phyloP scores from a whole-genome alignment of 2,797 vertebrate species.

The Cichlasoma orientale region DNA sequence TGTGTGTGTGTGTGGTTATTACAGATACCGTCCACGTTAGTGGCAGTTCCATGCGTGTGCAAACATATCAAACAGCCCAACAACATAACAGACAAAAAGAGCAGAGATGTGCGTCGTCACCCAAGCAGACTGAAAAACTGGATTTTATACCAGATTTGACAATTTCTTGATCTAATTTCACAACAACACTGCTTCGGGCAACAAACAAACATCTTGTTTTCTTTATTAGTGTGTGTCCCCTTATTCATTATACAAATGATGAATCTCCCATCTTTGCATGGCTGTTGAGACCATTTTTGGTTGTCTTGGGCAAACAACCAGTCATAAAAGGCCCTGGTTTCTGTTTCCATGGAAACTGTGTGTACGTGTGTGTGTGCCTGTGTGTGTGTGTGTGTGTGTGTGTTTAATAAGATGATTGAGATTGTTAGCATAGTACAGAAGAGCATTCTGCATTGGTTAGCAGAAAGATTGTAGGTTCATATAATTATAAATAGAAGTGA shows the following conservation, averaged over 20 bases:
- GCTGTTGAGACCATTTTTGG: conserved; percentile 69
- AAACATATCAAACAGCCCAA: conserved; percentile 23
- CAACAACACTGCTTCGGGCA: neutral
- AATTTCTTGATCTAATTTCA: conserved; percentile 7
- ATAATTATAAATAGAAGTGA: conserved; percentile 30
- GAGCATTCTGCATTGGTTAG: conserved; percentile 40
- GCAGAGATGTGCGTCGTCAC: neutral
- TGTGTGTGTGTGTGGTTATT: conserved; percentile 22
- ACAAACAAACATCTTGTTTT: conserved; percentile 26
- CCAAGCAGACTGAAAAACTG: conserved; percentile 3
- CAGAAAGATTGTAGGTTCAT: conserved; percentile 51
- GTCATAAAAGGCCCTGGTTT: conserved; percentile 74
- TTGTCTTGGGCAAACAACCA: conserved; percentile 76
- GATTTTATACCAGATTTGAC: conserved; percentile 2
- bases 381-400: conserved; percentile 39
- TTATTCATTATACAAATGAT: conserved; percentile 61
- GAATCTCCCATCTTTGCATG: conserved; percentile 59
- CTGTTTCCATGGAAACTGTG: conserved; percentile 83
- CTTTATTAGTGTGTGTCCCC: conserved; percentile 13
- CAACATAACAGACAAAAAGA: conserved; percentile 6
- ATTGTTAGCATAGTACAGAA: conserved; percentile 61
- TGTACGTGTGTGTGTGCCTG: conserved; percentile 38
- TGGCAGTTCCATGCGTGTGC: conserved; percentile 14
- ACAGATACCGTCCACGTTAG: conserved; percentile 11
- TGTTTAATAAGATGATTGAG: conserved; percentile 74